Evolutionary conservation across 2,113 vertebrate genomes (phyloP).

Genomic region (Muscicapa adusta): DNA sequence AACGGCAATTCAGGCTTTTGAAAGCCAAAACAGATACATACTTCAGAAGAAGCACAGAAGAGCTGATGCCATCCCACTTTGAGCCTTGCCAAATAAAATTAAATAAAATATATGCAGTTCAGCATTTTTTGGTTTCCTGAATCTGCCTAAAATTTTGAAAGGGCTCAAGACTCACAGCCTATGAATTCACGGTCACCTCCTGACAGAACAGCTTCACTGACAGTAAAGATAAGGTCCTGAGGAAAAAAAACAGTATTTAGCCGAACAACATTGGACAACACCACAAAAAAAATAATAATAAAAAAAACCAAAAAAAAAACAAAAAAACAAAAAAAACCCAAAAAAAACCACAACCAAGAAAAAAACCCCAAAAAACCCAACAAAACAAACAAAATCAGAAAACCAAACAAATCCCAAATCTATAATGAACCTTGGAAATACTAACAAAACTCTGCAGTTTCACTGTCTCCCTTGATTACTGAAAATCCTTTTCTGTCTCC

Average conservation of each 20-base stretch:
- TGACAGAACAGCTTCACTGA: neutral
- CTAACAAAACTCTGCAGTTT: neutral
- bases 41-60: slow-evolving; percentile 48
- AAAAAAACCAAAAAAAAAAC: too few relatives aligned
- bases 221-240: neutral
- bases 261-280: neutral
- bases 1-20: slow-evolving; percentile 48
- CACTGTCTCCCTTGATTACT: neutral
- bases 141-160: slow-evolving; percentile 3
- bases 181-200: neutral
- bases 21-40: slow-evolving; percentile 62
- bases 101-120: slow-evolving; percentile 38
- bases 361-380: neutral
- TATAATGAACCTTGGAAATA: neutral
- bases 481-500: neutral
- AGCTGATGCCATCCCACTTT: slow-evolving; percentile 42
- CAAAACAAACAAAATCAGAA: neutral
- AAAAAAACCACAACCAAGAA: neutral
- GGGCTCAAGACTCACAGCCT: neutral
- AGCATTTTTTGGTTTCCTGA: slow-evolving; percentile 22
- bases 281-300: too few relatives aligned
- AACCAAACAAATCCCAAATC: neutral
- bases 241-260: neutral
- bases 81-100: slow-evolving; percentile 50
- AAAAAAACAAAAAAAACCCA: neutral